A percentile compares a stretch with the other conserved stretches of the same genome.
Conservation (phyloP, 2,113 vertebrate genomes). For the Excalfactoria chinensis region DNA sequence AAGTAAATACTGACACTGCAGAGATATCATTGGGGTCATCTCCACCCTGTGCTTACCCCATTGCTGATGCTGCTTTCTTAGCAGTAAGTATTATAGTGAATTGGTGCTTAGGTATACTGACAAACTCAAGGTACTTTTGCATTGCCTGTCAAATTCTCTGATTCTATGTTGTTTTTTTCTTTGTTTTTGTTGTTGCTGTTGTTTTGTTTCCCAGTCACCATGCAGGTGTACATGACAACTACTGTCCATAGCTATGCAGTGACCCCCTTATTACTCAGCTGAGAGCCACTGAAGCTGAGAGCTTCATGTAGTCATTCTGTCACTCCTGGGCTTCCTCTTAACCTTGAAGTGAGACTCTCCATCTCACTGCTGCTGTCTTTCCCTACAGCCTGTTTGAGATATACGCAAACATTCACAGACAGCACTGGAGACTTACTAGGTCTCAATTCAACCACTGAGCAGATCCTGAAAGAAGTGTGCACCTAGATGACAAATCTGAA, state of each 20-base stretch:
- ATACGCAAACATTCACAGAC: not conserved
- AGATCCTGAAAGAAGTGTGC: not conserved
- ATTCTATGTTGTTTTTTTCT: not conserved
- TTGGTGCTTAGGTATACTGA: not conserved
- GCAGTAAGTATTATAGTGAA: rapidly evolving
- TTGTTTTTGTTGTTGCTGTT: no score
- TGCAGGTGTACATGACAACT: not conserved
- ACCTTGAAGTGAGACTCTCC: not conserved
- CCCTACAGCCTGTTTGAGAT: not conserved
- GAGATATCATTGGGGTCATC: not conserved
- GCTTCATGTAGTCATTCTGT: not conserved
- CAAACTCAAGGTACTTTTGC: not conserved
- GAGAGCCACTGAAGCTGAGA: not conserved
- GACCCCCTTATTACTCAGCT: not conserved
- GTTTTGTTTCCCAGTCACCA: not conserved
- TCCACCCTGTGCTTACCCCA: not conserved
- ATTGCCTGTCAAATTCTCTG: not conserved
- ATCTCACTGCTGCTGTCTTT: not conserved
- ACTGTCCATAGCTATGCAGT: not conserved
- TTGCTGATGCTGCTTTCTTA: not conserved
- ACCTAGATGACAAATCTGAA: not conserved
- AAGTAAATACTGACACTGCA: not conserved
- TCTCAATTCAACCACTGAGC: not conserved
- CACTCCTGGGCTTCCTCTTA: not conserved
- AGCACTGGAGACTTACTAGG: rapidly evolving